Evolutionary conservation across 2,797 vertebrate genomes (phyloP), one percentile per base, ranked within the genome.

Genomic region (Phaenicophaeus curvirostris): DNA sequence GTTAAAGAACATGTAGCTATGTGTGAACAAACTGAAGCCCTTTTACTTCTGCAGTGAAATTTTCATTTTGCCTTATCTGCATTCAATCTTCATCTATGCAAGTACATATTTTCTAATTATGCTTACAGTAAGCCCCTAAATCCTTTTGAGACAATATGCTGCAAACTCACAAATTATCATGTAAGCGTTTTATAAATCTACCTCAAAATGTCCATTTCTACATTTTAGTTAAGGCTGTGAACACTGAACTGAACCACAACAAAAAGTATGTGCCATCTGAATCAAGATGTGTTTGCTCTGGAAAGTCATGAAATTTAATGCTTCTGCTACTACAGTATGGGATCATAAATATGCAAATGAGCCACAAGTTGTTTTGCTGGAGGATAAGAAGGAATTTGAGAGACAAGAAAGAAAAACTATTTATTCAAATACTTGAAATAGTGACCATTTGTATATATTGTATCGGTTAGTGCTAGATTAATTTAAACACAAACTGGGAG

Each of bases 361-460:
- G 8, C 25, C 33, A 42, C 25, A 59, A 68, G 24, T 82, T 69
- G 41, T 57, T 94, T 73, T 89, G 44, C 58, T 89, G 69, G 28
- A 73, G 53, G 42, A 66, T 61, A 15, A 92, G 85, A 85, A 91
- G 31, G 48, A 84, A 88, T 92, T 39, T 50, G 33, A 39, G 41
- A 80, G 42, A 78, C 35, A 67, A 84, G 54, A 86, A 86, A 65
- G 50, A 24, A 55, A 39, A 90, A 91, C 91, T 86, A 94, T 86
- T 95, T 93, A 84, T 92, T 89, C 42, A 69, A 84, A 62, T 63
- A 67, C 73, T 90, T 86, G 59, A 88, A 88, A 55, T 16, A 74
- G 48, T 69, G 82, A 46, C 55, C 9, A 39, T 84, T 94, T 79
- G 53, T 75, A 9, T 84, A 46, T 65, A 46, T 23, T 42, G 24